Evolutionary conservation across 2,113 vertebrate genomes (phyloP), one percentile per base, ranked within the genome.

Genomic region (Psephotus haematonotus): DNA sequence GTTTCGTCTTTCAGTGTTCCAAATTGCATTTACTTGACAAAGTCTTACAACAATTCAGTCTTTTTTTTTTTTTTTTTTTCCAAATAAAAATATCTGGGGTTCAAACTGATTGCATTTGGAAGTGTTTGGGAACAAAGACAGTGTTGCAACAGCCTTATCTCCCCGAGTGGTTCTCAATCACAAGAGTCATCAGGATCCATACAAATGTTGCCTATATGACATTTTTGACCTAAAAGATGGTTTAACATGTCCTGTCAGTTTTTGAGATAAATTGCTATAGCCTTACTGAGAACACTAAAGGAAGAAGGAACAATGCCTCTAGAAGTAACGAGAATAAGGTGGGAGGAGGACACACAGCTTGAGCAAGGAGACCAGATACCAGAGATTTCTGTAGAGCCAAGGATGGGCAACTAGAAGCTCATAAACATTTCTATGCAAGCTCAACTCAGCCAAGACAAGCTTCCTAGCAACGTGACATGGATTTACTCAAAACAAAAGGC

Each of bases 401-500:
- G 55, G n/a, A 47, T 35, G 76, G 86, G 27, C 43, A 57, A 18
- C 37, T 20, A 22, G 64, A 49, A 53, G 59, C 52, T 83, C 20
- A 35, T 5, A 43, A 57, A 29, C 31, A 11, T 59, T 84, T 49
- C 68, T 68, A 10, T 5, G 1, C 0, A 7, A 52, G 33, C 25
- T 64, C 39, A 86, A 0, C 33, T n/a, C 59, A 62, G 57, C 25
- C 67, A 72, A 72, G 78, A 47, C 14, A 35, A 75, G 46, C 14
- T 50, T 82, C 71, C 69, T n/a, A 35, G 69, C 22, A 44, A 70
- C 3, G 13, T 59, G 46, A 72, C 28, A 8, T n/a, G 27, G 65
- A 72, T 88, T 83, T 81, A 37, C 55, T 46, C 52, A 43, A 50
- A 69, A 63, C 53, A 44, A 86, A 44, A 68, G 87, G 77, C 78